phyloP scores from a whole-genome alignment of 1,140 invertebrate species.

The Drosophila ambigua region DNA sequence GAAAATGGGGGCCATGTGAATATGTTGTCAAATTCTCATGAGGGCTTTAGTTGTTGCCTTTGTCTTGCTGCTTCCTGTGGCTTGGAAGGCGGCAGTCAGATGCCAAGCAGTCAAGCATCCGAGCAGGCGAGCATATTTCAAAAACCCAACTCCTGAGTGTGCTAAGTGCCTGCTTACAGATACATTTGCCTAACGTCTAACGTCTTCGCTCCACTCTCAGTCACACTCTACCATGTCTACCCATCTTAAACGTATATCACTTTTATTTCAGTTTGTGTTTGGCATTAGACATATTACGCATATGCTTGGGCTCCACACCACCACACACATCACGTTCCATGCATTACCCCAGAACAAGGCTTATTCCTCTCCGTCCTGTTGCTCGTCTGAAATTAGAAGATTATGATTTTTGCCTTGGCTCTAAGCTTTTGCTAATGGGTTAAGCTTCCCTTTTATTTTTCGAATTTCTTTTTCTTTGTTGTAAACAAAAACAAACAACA shows the following conservation, averaged over 20 bases:
- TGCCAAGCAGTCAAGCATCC: slow-evolving; percentile 32
- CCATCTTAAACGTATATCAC: slow-evolving; percentile 58
- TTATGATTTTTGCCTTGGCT: slow-evolving; percentile 66
- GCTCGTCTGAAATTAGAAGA: slow-evolving; percentile 63
- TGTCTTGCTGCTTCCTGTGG: slow-evolving; percentile 29
- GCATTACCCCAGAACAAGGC: slow-evolving; percentile 24
- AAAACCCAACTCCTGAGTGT: slow-evolving; percentile 74
- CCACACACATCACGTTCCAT: slow-evolving; percentile 35
- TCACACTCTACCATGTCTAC: background rate
- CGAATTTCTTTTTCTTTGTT: slow-evolving; percentile 2
- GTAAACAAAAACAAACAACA: background rate
- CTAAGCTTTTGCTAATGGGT: slow-evolving; percentile 71
- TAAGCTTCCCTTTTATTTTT: slow-evolving; percentile 40
- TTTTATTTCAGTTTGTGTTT: slow-evolving; percentile 81
- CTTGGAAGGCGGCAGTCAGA: slow-evolving; percentile 58
- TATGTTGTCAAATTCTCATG: slow-evolving; percentile 81
- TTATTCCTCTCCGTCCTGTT: slow-evolving; percentile 9
- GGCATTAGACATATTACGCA: slow-evolving; percentile 78
- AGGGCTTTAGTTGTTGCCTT: slow-evolving; percentile 59
- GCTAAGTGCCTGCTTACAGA: slow-evolving; percentile 81
- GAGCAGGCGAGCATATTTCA: slow-evolving; percentile 68
- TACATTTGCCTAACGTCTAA: slow-evolving; percentile 67
- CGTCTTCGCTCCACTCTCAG: slow-evolving; percentile 18
- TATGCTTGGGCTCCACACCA: slow-evolving; percentile 57
- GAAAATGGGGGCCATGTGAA: slow-evolving; percentile 52